Conservation (phyloP, 2,113 vertebrate genomes). For the Hydrolagus affinis region DNA sequence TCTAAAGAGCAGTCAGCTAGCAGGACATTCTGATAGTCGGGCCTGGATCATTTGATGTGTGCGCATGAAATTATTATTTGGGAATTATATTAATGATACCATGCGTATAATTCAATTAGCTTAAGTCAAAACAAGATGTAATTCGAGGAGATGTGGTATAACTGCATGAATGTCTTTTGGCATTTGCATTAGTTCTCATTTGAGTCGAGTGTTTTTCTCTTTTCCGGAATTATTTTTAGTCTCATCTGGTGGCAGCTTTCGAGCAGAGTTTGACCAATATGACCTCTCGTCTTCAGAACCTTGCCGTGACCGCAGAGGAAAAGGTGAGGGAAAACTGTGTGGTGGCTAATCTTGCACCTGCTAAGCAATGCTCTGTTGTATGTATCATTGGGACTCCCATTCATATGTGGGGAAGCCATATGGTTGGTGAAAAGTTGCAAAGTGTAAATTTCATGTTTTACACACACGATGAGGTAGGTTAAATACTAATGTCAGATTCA, state of each 20-base stretch:
- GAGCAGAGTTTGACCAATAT: conserved; percentile 88
- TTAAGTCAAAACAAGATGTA: background rate
- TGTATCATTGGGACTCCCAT: background rate
- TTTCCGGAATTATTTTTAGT: conserved; percentile 51
- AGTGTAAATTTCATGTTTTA: no score
- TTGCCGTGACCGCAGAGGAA: conserved; percentile 79
- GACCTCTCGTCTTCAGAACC: conserved; percentile 78
- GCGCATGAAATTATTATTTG: no score
- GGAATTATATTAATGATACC: no score
- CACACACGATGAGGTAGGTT: no score
- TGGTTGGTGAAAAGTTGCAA: background rate
- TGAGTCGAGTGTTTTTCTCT: background rate
- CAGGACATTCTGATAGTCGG: no score
- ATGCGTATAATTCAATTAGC: background rate
- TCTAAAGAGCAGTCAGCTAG: no score
- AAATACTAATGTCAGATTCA: no score
- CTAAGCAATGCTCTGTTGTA: background rate
- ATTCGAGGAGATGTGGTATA: background rate
- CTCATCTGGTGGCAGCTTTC: conserved; percentile 87
- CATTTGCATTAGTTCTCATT: background rate
- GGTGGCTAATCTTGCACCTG: background rate
- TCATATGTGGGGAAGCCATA: background rate
- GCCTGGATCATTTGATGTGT: no score
- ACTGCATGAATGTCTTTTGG: background rate
- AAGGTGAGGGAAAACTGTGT: conserved; percentile 60